These are phyloP conservation scores for Tachina lurida DNA, from an alignment of 2,888 invertebrate species.

Conservation along the genomic window DNA sequence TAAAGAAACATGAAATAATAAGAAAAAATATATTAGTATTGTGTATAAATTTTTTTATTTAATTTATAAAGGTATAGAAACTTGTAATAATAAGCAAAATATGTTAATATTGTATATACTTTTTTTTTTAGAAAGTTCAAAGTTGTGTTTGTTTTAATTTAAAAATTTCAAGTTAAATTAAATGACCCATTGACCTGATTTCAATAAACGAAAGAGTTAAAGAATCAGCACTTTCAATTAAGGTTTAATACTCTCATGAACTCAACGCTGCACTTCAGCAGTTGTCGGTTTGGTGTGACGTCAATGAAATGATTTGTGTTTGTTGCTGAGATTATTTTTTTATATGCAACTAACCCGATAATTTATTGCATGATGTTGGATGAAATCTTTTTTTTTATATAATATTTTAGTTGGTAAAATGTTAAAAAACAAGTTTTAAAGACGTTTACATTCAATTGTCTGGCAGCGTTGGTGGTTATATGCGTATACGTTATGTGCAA, in stretches of 20 bases:
- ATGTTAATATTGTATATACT: not conserved
- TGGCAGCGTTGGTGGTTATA: too few species aligned
- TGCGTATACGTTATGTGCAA: too few species aligned
- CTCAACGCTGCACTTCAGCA: constrained; percentile 10
- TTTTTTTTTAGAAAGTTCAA: not conserved
- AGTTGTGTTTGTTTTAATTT: not conserved
- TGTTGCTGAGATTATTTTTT: not conserved
- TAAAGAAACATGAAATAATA: constrained; percentile 44
- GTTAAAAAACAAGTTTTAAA: too few species aligned
- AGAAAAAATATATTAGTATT: constrained; percentile 5
- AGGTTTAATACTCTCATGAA: constrained; percentile 13
- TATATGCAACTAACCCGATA: constrained; percentile 4
- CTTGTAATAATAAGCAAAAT: constrained; percentile 7
- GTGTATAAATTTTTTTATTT: constrained; percentile 11
- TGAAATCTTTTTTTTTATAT: not conserved
- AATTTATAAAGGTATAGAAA: constrained; percentile 45
- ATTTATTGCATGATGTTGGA: not conserved
- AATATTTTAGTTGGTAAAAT: too few species aligned
- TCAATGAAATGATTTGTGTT: constrained; percentile 37
- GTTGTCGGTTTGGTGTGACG: constrained; percentile 42
- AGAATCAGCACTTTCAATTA: not conserved
- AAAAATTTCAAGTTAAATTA: too few species aligned
- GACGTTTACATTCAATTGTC: too few species aligned
- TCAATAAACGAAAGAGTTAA: not conserved
- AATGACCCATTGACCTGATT: constrained; percentile 46